Evolutionary conservation across 2,888 invertebrate genomes (phyloP).

Genomic region (Chloromyia formosa): DNA sequence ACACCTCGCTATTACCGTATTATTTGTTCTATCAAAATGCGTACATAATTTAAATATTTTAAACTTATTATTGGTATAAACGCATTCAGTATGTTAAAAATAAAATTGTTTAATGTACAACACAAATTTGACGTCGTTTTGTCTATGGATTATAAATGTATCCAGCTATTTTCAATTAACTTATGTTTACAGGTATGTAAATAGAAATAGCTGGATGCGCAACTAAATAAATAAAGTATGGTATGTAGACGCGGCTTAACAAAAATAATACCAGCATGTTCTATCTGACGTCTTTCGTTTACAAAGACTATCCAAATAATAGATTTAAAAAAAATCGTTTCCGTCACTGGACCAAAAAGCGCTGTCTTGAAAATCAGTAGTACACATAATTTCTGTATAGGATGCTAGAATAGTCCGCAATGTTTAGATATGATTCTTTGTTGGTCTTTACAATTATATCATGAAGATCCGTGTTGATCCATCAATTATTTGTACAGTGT

Average conservation of each 20-base stretch:
- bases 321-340: neutral
- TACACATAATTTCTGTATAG: neutral
- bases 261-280: too few species aligned
- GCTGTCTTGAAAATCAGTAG: neutral
- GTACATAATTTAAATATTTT: too few species aligned
- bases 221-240: neutral
- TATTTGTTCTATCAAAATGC: too few species aligned
- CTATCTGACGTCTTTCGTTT: too few species aligned
- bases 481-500: slow-evolving; percentile 22
- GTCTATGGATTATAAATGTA: slow-evolving; percentile 6
- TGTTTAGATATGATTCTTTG: slow-evolving; percentile 26
- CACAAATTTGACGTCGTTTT: neutral
- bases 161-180: neutral
- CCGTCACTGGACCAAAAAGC: neutral
- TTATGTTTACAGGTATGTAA: neutral
- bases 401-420: neutral
- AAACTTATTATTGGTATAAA: too few species aligned
- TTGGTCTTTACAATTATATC: slow-evolving; percentile 31
- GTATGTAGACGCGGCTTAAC: too few species aligned
- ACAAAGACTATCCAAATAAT: neutral
- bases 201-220: neutral
- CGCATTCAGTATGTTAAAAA: too few species aligned
- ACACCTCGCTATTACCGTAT: too few species aligned
- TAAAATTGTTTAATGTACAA: too few species aligned
- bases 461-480: slow-evolving; percentile 42